Evolutionary conservation across 2,113 vertebrate species (phyloP), one percentile per base, ranked within the genome.

Genomic region (Boulengeromyrus knoepffleri): DNA sequence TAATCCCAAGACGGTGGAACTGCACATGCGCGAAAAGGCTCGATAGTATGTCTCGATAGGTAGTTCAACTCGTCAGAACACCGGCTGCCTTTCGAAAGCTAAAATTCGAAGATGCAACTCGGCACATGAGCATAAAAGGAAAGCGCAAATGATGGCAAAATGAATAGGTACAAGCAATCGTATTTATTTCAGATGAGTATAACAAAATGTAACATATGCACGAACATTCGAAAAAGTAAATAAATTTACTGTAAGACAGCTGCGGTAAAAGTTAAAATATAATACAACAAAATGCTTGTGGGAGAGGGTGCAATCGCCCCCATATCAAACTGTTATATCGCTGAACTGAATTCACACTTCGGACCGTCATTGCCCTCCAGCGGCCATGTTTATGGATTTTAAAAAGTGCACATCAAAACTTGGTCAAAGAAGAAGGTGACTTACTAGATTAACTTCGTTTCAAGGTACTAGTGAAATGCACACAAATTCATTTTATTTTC

Each of bases 161-260:
- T 49, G n/a, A 52, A 39, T 31, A 42, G 77, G 50, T 89, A 89
- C 52, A 85, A 89, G 77, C 83, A 89, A 53, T 36, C 53, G 80
- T 85, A 85, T 89, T 89, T 89, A 89, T 85, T 89, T 89, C 31
- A 84, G 74, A 53, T 83, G 31, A 46, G 58, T 56, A 50, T 89
- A 89, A 89, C 89, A 89, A 89, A 89, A 89, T 62, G 52, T 19
- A 89, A 89, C 89, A 58, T 89, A 89, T 89, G 89, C 80, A 89
- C 53, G 52, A 84, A 89, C 50, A 84, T 84, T 46, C 31, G 50
- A 58, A 56, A 89, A 89, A 89, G 70, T 89, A 85, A 70, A 56
- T 84, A 84, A 45, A 89, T 80, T 56, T 83, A 89, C 47, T 56
- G 39, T 47, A 85, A 89, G 74, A 89, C 74, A 89, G 50, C 49